Base-by-base conservation (phyloP, 2,888 invertebrate genomes). In the Acleris literana region DNA sequence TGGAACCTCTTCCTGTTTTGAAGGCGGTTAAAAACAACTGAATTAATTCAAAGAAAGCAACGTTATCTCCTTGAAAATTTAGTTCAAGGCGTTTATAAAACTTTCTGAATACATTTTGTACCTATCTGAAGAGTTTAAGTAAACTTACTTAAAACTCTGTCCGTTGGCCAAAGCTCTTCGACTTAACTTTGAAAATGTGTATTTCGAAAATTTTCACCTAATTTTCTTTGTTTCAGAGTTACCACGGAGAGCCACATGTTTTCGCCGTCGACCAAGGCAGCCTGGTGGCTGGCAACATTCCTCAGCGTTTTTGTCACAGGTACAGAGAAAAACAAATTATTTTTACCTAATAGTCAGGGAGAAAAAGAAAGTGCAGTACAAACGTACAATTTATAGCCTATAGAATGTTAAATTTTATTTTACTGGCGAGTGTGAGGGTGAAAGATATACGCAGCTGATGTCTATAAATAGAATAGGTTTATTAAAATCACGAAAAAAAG, bases 271-370 rank as follows among this genome's bases (percentile, higher is more conserved):
- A 90, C 85, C 62, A 90, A 85, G 75, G 84, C 86, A 72, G 92
- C 90, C 88, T 92, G 91, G 86, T 92, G 92, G 92, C 92, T 92
- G 81, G 91, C 90, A 68, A 90, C 87, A 63, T 89, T 92, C 74
- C 83, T 92, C 70, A 89, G 90, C 76, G 92, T 92, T 63, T 88
- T 92, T 71, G 92, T 92, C 43, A 92, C 91, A 81, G 92, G 92
- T 92, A 76, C 13, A 13, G 9, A 13, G 4, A 39, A 39, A 39
- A 29, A 29, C 29, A 1, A 9, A 29, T 13, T 13, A 1, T 13
- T 13, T 46, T 16, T 17, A 1, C 5, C 44, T 16, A 44, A n/a
- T n/a, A 5, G 2, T 16, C 44, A 46, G 1, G 5, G 13, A 7
- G 13, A 4, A 39, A 46, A 16, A 5, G 7, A 16, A n/a, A 44